Base-by-base conservation (phyloP, 2,113 vertebrate species). In the Siniperca knerii region DNA sequence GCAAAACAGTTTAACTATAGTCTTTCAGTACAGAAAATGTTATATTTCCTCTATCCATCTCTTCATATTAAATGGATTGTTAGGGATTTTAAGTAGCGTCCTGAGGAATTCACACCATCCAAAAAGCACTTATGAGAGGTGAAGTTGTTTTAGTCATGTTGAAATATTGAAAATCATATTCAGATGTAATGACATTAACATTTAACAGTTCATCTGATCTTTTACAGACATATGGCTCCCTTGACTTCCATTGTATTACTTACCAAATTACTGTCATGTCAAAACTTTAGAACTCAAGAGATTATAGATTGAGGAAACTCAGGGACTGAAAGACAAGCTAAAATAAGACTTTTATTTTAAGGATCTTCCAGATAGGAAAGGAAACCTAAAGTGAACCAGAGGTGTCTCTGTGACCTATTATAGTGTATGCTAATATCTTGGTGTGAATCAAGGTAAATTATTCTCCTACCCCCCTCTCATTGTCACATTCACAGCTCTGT, bases 401-500 rank as follows among this genome's bases (percentile, higher is more conserved):
- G 37, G 25, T 72, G 58, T 71, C 15, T 35, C 35, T 57, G 52
- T 23, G 13, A 73, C 35, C 16, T 18, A 77, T 77, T 61, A 29
- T 8, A 74, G 6, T 18, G 29, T 23, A 72, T 60, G 20, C 75
- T 42, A 72, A 72, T 75, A 73, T 33, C n/a, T 55, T 6, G 42
- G 60, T 21, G 62, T 65, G 29, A 87, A 70, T 77, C 33, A 2
- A 77, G 35, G 23, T 58, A 62, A 54, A 83, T 72, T 46, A 21
- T 68, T 73, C 64, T 77, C 52, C 2, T 23, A 2, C 58, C 20
- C 13, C 33, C 23, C 29, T 71, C n/a, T 82, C 46, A 65, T 75
- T 48, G 21, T 75, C 79, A 67, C 42, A 37, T 55, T 75, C 68
- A 48, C 71, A 75, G 70, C 80, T 82, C 81, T 68, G 55, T 84